Percentiles rank a stretch among this genome's conserved stretches.
These are phyloP conservation scores for Pemphredon lugubris DNA, from an alignment of 2,888 invertebrate species.

Conservation along the genomic window DNA sequence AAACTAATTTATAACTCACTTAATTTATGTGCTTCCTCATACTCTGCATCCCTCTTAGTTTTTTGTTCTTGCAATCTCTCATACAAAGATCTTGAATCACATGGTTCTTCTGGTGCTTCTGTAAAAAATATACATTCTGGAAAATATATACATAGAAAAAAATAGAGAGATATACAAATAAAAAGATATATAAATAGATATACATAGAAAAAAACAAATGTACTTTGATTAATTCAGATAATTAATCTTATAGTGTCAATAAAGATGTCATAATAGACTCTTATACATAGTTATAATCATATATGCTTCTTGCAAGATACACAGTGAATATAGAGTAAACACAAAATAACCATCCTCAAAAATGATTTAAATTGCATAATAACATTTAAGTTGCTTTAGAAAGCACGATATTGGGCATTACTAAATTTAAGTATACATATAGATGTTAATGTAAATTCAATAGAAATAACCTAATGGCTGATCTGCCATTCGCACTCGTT, in stretches of 20 bases:
- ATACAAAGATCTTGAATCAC: slow-evolving; percentile 93
- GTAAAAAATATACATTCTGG: slow-evolving; percentile 64
- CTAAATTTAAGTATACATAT: no score
- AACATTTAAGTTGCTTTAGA: no score
- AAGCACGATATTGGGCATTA: no score
- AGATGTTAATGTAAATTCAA: background rate
- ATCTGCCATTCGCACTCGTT: slow-evolving; percentile 94
- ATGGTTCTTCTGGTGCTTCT: slow-evolving; percentile 94
- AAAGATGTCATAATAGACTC: no score
- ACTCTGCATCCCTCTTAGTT: slow-evolving; percentile 94
- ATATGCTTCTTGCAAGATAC: no score
- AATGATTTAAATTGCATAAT: no score
- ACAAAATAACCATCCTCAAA: no score
- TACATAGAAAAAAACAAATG: no score
- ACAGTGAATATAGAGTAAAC: no score
- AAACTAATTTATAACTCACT: slow-evolving; percentile 87
- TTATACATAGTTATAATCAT: no score
- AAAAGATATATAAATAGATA: background rate
- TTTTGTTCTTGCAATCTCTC: slow-evolving; percentile 96
- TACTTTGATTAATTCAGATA: no score
- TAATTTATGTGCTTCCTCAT: slow-evolving; percentile 97
- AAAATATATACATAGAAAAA: slow-evolving; percentile 19
- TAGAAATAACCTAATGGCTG: slow-evolving; percentile 90
- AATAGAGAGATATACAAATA: background rate
- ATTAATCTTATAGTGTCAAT: no score